Evolutionary conservation across 64 coral and sea anemone species (phyloP).

Genomic region (Anthopleura sola): DNA sequence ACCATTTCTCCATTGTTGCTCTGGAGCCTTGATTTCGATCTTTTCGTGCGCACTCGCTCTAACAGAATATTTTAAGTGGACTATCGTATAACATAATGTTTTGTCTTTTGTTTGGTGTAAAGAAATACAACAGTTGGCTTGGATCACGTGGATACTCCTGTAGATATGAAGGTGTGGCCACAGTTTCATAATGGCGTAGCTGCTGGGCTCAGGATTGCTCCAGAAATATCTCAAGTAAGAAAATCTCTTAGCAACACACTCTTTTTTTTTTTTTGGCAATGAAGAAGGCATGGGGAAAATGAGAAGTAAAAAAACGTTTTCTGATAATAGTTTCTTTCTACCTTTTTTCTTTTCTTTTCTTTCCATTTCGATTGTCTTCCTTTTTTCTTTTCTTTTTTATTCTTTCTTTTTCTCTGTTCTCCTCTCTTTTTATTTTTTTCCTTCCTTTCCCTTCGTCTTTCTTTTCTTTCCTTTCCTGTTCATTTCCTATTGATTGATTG

Average conservation of each 20-base stretch:
- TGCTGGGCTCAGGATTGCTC: slow-evolving; percentile 83
- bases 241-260: neutral
- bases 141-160: slow-evolving; percentile 85
- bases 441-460: too few species aligned
- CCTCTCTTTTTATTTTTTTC: too few species aligned
- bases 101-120: neutral
- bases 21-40: too few species aligned
- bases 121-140: slow-evolving; percentile 90
- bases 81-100: neutral
- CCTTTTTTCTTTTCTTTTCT: too few species aligned
- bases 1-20: too few species aligned
- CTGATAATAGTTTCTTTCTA: neutral
- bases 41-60: neutral
- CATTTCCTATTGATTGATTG: neutral
- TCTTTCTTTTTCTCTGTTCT: too few species aligned
- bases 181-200: slow-evolving; percentile 96
- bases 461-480: neutral
- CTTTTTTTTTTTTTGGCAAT: too few species aligned
- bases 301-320: neutral
- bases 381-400: too few species aligned
- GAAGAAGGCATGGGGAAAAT: neutral
- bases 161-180: slow-evolving; percentile 93
- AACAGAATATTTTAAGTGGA: neutral
- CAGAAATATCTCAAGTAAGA: slow-evolving; percentile 89
- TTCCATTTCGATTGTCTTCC: too few species aligned